Base-by-base conservation (phyloP, 2,888 invertebrate genomes). In the Eupithecia pulchellata region DNA sequence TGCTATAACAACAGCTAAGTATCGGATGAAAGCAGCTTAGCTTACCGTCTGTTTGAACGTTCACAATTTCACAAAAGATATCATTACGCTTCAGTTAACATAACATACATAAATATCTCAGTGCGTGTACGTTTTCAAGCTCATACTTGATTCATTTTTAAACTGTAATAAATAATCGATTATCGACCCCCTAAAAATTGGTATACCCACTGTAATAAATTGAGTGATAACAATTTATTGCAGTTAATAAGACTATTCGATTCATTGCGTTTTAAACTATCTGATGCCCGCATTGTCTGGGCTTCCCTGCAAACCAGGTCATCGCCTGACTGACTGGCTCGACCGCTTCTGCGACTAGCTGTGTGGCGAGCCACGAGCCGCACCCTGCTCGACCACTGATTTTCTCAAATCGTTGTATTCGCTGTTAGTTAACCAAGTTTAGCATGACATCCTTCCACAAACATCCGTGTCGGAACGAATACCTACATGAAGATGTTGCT, bases 291-390 rank as follows among this genome's bases (percentile, higher is more conserved):
- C 52, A 63, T 72, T 64, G 71, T 68, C 67, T 80, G 88, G 89
- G 89, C 90, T 91, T 92, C 91, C 91, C 91, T 91, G 84, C 81
- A 82, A 93, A 89, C 89, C 91, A 89, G 92, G 92, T 91, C 92
- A 91, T 87, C 91, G 89, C 82, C 88, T 88, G 84, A 80, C 84
- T 83, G 87, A 86, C 86, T 84, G 82, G 86, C 85, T 80, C 84
- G 85, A 89, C 90, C 87, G 84, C 88, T 89, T 87, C 82, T 80
- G 81, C 79, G 79, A 79, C 83, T 80, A 79, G 82, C 81, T 78
- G 79, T 81, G 83, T 81, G 80, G 81, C 82, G 32, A 60, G 58
- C 52, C 52, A 60, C 58, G 78, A 77, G 83, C 86, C 88, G 85
- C 89, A 78, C 86, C 87, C 86, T 80, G 80, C 79, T 75, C 80